Evolutionary conservation across 1,140 invertebrate species (phyloP), one percentile per base, ranked within the genome.

Genomic region (Meteorus sp.): DNA sequence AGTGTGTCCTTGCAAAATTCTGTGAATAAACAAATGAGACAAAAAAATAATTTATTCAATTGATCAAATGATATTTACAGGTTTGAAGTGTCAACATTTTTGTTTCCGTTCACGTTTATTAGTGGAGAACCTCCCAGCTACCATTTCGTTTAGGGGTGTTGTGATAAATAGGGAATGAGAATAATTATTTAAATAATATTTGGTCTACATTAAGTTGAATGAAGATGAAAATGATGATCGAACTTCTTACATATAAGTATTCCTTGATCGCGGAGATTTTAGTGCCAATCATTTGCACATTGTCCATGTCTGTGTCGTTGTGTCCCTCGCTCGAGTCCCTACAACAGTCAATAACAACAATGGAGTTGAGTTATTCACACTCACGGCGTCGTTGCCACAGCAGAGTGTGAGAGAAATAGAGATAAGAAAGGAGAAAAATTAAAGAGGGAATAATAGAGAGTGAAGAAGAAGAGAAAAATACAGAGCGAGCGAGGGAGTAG

Each of bases 211-310:
- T 20, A 8, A 53, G 11, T 23, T 19, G 20, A 39, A 31, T 17
- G n/a, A 15, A 15, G 7, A 27, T 3, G 8, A 19, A 45, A 43
- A 20, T 27, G 17, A 29, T 31, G n/a, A 27, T 20, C 13, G 7
- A 9, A 17, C 35, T 44, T 63, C 77, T 80, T 80, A 80, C 78
- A 80, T 77, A 79, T 79, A 80, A 79, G 75, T 79, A 80, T 70
- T 79, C 78, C 77, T 80, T 80, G 76, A 80, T 78, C 67, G 76
- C 76, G 73, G 76, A 76, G 69, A 80, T 73, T 77, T 79, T 78
- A 76, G 76, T 80, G 73, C 76, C 76, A 71, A 80, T 74, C 76
- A 79, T 78, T 79, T 78, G 77, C 70, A 79, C 74, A 78, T 80
- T 80, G 76, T 79, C 77, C 76, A 78, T 80, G 73, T 76, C 74